These are phyloP conservation scores for Turritopsis rubra DNA, from an alignment of 30 jellyfish, hydroid and myxozoan species.

Conservation along the genomic window DNA sequence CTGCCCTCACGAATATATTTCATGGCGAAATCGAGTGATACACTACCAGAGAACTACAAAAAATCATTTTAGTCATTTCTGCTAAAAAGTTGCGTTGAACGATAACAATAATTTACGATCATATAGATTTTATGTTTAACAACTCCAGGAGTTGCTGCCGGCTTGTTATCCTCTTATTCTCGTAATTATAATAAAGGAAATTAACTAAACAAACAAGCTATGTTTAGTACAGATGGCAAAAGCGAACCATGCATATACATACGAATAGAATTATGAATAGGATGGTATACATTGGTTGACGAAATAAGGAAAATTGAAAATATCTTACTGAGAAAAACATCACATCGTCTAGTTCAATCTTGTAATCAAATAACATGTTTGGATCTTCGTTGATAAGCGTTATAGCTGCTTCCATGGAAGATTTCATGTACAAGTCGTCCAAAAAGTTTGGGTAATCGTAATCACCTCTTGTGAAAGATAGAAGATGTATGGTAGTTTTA, in stretches of 20 bases:
- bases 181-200: too few species aligned
- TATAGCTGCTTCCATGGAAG: neutral
- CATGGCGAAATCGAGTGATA: neutral
- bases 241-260: too few species aligned
- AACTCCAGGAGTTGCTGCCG: too few species aligned
- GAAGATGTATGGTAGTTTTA: neutral
- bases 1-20: neutral
- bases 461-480: neutral
- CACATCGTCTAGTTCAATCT: neutral
- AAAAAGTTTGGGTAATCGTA: neutral
- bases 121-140: too few species aligned
- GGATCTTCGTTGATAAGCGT: neutral
- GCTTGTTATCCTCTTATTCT: too few species aligned
- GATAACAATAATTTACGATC: too few species aligned
- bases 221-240: too few species aligned
- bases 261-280: neutral
- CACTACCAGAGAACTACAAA: neutral
- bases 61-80: too few species aligned
- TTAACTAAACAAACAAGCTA: too few species aligned
- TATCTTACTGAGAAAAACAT: neutral
- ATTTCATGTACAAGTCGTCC: neutral
- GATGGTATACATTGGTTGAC: neutral
- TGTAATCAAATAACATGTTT: neutral
- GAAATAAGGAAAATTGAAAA: neutral
- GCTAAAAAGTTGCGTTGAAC: too few species aligned